These are phyloP conservation scores for Callospermophilus lateralis DNA, from an alignment of 2,113 vertebrate species.

Conservation along the genomic window DNA sequence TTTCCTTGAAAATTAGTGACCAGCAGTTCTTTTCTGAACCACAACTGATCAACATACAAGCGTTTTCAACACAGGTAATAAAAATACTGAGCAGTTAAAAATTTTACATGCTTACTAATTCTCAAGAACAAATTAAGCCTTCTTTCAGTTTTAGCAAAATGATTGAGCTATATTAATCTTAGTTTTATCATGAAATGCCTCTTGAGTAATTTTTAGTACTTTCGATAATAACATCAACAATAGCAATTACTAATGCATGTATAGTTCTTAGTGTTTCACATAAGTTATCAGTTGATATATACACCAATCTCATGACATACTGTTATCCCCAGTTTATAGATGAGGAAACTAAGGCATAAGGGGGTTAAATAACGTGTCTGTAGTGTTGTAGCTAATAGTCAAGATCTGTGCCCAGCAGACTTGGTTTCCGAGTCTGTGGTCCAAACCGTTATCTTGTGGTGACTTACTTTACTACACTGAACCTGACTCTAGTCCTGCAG, in stretches of 20 bases:
- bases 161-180: not conserved
- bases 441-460: not conserved
- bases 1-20: constrained; percentile 91
- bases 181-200: constrained; percentile 3
- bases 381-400: not conserved
- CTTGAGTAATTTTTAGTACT: not conserved
- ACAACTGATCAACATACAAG: constrained; percentile 90
- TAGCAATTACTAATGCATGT: not conserved
- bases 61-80: constrained; percentile 94
- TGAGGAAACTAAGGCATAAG: not conserved
- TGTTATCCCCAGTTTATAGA: not conserved
- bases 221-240: not conserved
- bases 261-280: not conserved
- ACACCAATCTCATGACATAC: not conserved
- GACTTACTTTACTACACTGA: not conserved
- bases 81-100: not conserved
- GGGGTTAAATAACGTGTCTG: not conserved
- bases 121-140: not conserved
- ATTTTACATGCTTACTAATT: not conserved
- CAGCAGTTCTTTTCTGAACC: constrained; percentile 90
- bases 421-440: not conserved
- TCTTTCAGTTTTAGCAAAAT: not conserved
- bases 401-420: not conserved
- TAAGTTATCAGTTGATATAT: not conserved
- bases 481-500: not conserved